Percentiles rank a stretch among this genome's conserved stretches.
Evolutionary conservation across 2,888 invertebrate genomes (phyloP).

Genomic region (Catocala nupta): DNA sequence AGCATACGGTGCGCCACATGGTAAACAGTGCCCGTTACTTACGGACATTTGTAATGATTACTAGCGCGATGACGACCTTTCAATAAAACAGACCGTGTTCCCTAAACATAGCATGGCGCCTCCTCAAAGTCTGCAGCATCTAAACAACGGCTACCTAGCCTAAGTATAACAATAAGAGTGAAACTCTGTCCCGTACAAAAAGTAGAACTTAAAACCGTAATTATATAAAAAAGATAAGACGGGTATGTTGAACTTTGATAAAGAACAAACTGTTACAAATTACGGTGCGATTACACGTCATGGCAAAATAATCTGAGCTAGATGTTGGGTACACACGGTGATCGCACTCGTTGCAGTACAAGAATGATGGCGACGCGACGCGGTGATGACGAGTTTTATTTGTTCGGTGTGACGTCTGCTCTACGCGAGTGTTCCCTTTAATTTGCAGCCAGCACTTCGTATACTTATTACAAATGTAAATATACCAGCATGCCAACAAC

Average conservation of each 20-base stretch:
- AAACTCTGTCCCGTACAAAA: too few species aligned
- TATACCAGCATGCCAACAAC: not conserved
- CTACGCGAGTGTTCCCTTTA: conserved; percentile 21
- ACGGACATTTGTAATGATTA: too few species aligned
- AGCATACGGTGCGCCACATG: too few species aligned
- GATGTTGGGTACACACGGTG: conserved; percentile 10
- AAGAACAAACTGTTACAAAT: conserved; percentile 5
- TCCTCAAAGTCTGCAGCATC: too few species aligned
- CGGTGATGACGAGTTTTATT: conserved; percentile 51
- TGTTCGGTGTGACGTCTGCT: conserved; percentile 51
- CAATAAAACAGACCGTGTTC: too few species aligned
- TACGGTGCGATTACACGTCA: conserved; percentile 11
- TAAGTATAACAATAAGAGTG: too few species aligned
- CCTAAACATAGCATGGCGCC: too few species aligned
- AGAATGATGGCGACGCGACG: conserved; percentile 35
- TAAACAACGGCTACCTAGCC: too few species aligned
- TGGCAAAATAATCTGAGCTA: conserved; percentile 22
- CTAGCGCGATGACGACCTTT: too few species aligned
- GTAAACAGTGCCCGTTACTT: too few species aligned
- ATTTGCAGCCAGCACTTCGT: not conserved
- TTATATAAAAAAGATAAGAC: not conserved
- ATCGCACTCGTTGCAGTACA: conserved; percentile 42
- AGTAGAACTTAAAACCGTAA: too few species aligned
- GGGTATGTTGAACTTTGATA: too few species aligned
- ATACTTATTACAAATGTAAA: not conserved